These are phyloP conservation scores for Ligdia adustata DNA, from an alignment of 2,888 invertebrate species.

Conservation along the genomic window DNA sequence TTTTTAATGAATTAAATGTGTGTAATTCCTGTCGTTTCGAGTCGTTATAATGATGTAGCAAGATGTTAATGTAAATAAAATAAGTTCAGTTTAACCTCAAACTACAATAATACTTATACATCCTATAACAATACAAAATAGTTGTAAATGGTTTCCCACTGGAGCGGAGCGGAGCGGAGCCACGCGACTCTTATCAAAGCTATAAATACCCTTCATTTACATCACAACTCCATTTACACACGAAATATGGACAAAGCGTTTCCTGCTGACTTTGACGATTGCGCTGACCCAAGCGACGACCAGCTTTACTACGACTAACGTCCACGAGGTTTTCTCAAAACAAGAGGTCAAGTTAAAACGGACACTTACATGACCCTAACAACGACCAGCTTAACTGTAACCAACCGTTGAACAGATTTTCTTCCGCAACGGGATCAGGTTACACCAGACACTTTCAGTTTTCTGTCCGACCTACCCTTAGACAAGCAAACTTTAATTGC, in stretches of 20 bases:
- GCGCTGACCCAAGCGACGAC: constrained; percentile 5
- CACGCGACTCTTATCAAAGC: neutral
- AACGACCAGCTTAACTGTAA: neutral
- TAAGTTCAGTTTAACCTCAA: too few species aligned
- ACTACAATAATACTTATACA: too few species aligned
- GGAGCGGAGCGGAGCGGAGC: too few species aligned
- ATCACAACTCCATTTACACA: neutral
- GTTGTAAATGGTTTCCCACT: too few species aligned
- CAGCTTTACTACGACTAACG: neutral
- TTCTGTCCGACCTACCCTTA: constrained; percentile 14
- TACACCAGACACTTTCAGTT: constrained; percentile 13
- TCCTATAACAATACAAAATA: too few species aligned
- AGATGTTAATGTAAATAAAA: too few species aligned
- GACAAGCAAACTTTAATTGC: constrained; percentile 18
- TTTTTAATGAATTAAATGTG: too few species aligned
- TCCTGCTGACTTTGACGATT: neutral
- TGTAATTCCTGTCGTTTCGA: too few species aligned
- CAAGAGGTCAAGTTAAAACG: constrained; percentile 2
- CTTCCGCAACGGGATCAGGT: neutral
- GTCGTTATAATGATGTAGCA: too few species aligned
- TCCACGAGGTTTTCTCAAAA: neutral
- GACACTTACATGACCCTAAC: constrained; percentile 16
- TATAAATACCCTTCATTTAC: constrained; percentile 1
- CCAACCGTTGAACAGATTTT: neutral
- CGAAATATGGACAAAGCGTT: neutral